Conservation (phyloP, 2,888 invertebrate species). For the Mimumesa dahlbomi region DNA sequence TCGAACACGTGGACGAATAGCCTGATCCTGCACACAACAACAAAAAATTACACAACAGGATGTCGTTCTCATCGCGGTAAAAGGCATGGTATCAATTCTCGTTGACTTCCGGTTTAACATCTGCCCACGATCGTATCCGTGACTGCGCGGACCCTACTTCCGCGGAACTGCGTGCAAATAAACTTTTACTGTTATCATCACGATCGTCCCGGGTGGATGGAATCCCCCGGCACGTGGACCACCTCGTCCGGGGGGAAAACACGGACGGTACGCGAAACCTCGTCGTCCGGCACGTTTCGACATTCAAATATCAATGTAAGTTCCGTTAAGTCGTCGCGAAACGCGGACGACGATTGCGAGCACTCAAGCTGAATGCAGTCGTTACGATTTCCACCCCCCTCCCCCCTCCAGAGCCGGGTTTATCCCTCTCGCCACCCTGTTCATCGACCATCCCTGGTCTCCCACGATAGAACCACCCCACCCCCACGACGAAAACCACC, state of each 20-base stretch:
- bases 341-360: constrained; percentile 63
- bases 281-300: constrained; percentile 32
- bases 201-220: constrained; percentile 1
- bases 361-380: constrained; percentile 70
- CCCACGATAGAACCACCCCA: not conserved
- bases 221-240: not conserved
- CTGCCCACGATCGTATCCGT: constrained; percentile 3
- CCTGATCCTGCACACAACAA: too few species aligned
- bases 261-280: constrained; percentile 21
- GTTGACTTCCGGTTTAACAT: constrained; percentile 7
- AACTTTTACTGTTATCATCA: constrained; percentile 51
- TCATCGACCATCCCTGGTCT: constrained; percentile 5
- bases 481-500: not conserved
- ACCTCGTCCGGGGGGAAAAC: not conserved
- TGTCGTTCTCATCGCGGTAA: constrained; percentile 3
- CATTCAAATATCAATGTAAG: constrained; percentile 70
- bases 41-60: not conserved
- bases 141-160: not conserved
- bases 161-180: constrained; percentile 28
- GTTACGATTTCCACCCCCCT: constrained; percentile 61
- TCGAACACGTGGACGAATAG: too few species aligned
- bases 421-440: too few species aligned
- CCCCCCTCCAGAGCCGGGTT: constrained; percentile 27
- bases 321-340: constrained; percentile 60
- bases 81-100: constrained; percentile 23